Evolutionary conservation across 2,888 invertebrate species (phyloP).

Genomic region (Panorpa germanica): DNA sequence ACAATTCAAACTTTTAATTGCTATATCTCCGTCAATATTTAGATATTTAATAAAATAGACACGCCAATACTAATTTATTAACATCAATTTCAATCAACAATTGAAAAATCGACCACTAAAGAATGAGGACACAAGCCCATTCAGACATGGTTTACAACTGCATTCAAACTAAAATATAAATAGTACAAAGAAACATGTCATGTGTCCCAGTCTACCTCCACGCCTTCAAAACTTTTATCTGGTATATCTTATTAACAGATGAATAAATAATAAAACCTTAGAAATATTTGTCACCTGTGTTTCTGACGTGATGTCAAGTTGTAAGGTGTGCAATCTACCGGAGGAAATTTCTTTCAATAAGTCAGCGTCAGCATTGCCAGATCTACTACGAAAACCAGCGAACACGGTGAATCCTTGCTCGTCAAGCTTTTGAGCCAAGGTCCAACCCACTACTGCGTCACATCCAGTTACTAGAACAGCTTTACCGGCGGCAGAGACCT

Average conservation of each 20-base stretch:
- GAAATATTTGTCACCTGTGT: conserved; percentile 29
- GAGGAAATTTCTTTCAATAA: conserved; percentile 63
- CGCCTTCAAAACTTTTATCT: too few relatives aligned
- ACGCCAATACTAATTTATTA: too few relatives aligned
- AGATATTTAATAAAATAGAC: too few relatives aligned
- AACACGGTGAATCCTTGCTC: conserved; percentile 78
- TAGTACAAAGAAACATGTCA: too few relatives aligned
- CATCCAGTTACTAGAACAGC: conserved; percentile 73
- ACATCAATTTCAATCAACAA: too few relatives aligned
- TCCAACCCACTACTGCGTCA: conserved; percentile 31
- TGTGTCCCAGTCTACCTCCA: too few relatives aligned
- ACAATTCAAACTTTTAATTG: too few relatives aligned
- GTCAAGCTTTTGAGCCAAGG: conserved; percentile 57
- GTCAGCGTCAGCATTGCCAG: conserved; percentile 47
- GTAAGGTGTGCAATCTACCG: conserved; percentile 49
- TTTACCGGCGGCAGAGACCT: conserved; percentile 69
- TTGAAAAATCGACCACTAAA: too few relatives aligned
- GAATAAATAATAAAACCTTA: conserved; percentile 1
- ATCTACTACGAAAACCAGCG: conserved; percentile 56
- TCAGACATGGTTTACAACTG: too few relatives aligned
- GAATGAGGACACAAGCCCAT: too few relatives aligned
- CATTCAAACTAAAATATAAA: too few relatives aligned
- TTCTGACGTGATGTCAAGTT: conserved; percentile 67
- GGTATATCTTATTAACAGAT: conserved; percentile 2
- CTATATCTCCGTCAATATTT: too few relatives aligned